Conservation (phyloP, 2,888 invertebrate species). For the Leptopilina drosophilae region DNA sequence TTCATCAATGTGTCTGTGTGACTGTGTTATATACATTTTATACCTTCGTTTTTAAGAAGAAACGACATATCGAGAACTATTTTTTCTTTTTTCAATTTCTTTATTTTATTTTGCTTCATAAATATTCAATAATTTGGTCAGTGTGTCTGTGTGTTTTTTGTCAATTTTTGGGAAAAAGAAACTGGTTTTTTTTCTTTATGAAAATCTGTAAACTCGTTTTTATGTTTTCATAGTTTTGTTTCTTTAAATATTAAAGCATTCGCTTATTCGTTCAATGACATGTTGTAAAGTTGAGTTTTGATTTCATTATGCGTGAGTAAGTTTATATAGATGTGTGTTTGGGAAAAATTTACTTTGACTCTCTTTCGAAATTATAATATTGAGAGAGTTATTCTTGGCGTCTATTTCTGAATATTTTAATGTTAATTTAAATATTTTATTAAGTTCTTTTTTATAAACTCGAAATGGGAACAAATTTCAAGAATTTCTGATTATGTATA, state of each 20-base stretch:
- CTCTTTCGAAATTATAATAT: no score
- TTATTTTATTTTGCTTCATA: neutral
- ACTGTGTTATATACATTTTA: neutral
- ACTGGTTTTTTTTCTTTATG: neutral
- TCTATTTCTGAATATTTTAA: no score
- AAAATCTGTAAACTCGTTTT: slow-evolving; percentile 2
- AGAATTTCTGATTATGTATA: no score
- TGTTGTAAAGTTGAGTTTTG: neutral
- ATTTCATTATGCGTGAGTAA: no score
- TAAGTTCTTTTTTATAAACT: no score
- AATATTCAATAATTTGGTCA: neutral
- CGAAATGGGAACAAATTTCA: no score
- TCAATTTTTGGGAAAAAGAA: neutral
- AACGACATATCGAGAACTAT: neutral
- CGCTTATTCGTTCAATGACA: neutral
- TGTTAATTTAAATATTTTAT: no score
- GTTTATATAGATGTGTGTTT: no score
- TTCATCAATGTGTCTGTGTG: neutral
- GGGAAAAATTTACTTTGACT: neutral
- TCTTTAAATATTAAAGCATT: no score
- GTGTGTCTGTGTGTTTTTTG: neutral
- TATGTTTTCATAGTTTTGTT: neutral
- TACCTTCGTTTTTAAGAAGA: neutral
- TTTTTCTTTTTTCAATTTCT: neutral
- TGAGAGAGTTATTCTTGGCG: no score